Evolutionary conservation across 2,113 vertebrate species (phyloP), one percentile per base, ranked within the genome.

Genomic region (Vulpes ferrilata): DNA sequence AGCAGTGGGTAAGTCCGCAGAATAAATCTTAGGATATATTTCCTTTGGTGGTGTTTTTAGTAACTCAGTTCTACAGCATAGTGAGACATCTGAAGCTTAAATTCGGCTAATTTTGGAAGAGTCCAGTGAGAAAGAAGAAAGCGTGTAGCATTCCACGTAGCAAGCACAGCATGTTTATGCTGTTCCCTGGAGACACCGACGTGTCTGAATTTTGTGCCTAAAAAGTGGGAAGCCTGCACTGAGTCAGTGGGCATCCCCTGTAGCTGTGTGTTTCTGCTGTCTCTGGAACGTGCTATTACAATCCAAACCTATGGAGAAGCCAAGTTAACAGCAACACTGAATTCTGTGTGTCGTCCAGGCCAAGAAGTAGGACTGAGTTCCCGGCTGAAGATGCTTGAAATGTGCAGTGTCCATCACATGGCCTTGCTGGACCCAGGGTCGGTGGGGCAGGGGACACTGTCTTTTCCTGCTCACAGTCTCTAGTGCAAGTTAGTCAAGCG

Each of bases 151-250:
- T 98, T 97, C 98, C 96, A 73, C 95, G 98, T 98, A 98, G 98
- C 98, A 98, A 98, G 98, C 98, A 97, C 91, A 95, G 97, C 97
- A 97, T 96, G 97, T 97, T 98, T 96, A 97, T 84, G 98, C 98
- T 83, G 8, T 96, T 98, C 93, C 96, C 97, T 93, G 92, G 97
- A 98, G 94, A 98, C 98, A 94, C 60, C 30, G 38, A 95, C 96
- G 95, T 11, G 94, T 97, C 97, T 90, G 92, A 69, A 92, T 92
- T 96, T 94, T 94, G 93, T 78, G 95, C 87, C 84, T 98, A 96
- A 93, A 91, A 73, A 96, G 97, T 96, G 97, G 96, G 97, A 96
- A 74, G 76, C 93, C 96, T 95, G 95, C 94, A 97, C 32, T 2
- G 83, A 88, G 74, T 81, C 89, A 57, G 97, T n/a, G 84, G 64